Evolutionary conservation across 1,140 invertebrate species (phyloP), one percentile per base, ranked within the genome.

Genomic region (Gerris buenoi): DNA sequence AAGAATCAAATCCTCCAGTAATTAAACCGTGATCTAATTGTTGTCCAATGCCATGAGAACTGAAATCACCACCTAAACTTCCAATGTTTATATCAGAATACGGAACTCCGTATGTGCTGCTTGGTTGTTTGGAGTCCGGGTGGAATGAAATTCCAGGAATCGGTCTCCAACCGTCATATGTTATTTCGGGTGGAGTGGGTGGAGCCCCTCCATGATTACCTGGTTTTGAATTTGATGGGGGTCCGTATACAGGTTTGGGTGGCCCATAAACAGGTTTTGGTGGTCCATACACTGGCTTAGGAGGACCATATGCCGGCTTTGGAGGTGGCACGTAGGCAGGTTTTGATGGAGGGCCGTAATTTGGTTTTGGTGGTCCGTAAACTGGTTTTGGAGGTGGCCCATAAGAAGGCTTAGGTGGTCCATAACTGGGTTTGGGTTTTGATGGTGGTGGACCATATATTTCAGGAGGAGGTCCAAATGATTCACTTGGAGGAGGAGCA

Each of bases 81-180:
- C 64, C 63, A 2, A 22, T 28, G 2, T 56, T 56, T 13, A 27
- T 23, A 60, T 61, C 65, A 22, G 56, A n/a, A 29, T 29, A 26
- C 5, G 67, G 65, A 18, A 67, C 64, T 1, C 70, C 70, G 65
- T 70, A 71, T 5, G 59, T 27, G 29, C 68, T 56, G 67, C 65
- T 66, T 56, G 70, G 70, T 22, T 65, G 61, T 65, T 77, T 71
- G 69, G 73, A 5, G 74, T 73, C 18, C 67, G 67, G 77, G 72
- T 67, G 75, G 65, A 75, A 75, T 14, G 81, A 72, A 25, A 81
- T 77, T 33, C 87, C 87, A 28, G 87, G 83, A 59, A 91, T 90
- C 18, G 88, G 88, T 72, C 88, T 88, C 88, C 88, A 91, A 28
- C 89, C 89, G 69, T 91, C 89, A 72, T 90, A 91, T 66, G 86